These are phyloP conservation scores for Drosophila helvetica DNA, from an alignment of 2,888 invertebrate genomes.

Conservation along the genomic window DNA sequence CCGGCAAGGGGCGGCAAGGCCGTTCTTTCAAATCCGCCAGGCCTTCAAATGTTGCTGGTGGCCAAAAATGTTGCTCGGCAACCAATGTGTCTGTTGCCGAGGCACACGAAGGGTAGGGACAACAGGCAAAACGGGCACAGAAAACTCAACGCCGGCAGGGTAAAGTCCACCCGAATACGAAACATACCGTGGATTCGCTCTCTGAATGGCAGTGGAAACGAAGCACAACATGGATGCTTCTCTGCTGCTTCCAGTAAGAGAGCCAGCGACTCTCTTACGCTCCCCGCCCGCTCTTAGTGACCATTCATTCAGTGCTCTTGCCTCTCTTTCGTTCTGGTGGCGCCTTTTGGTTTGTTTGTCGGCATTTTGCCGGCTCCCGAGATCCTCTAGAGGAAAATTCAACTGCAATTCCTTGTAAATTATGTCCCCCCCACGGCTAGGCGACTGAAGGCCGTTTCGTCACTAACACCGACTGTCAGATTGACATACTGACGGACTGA, in stretches of 20 bases:
- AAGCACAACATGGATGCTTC: too few relatives aligned
- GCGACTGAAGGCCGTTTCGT: conserved; percentile 23
- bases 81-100: neutral
- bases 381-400: conserved; percentile 38
- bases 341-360: conserved; percentile 28
- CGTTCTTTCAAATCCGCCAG: conserved; percentile 7
- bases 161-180: neutral
- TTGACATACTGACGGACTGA: too few relatives aligned
- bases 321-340: neutral
- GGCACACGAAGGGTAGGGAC: neutral
- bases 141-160: neutral
- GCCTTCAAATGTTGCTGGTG: conserved; percentile 24
- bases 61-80: neutral
- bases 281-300: neutral
- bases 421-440: conserved; percentile 6
- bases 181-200: neutral
- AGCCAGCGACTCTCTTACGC: conserved; percentile 11
- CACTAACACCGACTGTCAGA: conserved; percentile 20
- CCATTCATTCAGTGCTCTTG: neutral
- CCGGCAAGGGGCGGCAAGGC: conserved; percentile 1
- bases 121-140: neutral
- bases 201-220: too few relatives aligned
- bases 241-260: conserved; percentile 46
- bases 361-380: conserved; percentile 42
- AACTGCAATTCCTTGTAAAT: conserved; percentile 45